phyloP scores from a whole-genome alignment of 1,140 invertebrate genomes.

The Calephelis nemesis region DNA sequence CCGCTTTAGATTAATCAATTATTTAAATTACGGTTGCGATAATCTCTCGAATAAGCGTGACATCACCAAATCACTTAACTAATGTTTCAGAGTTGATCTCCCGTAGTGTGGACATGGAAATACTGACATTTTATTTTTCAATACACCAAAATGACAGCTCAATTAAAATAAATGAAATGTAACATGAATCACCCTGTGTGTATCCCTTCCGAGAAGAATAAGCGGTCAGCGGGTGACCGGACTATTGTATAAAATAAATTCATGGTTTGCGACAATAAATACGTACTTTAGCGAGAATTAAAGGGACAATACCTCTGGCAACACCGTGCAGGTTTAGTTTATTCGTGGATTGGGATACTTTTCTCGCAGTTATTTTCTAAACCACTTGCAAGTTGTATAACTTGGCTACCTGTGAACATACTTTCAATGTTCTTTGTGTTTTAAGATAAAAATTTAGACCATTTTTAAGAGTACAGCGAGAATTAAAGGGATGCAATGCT shows the following conservation, averaged over 20 bases:
- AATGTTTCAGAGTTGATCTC: conserved; percentile 31
- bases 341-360: not conserved
- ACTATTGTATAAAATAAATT: conserved; percentile 33
- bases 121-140: conserved; percentile 44
- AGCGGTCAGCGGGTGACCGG: conserved; percentile 34
- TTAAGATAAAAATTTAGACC: no score
- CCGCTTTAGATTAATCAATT: conserved; percentile 35
- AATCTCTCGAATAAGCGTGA: conserved; percentile 36
- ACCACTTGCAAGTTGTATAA: no score
- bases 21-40: conserved; percentile 29
- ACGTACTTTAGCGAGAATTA: conserved; percentile 14
- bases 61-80: conserved; percentile 36
- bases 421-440: no score
- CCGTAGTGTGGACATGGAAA: conserved; percentile 37
- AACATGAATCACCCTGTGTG: conserved; percentile 46
- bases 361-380: not conserved
- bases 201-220: conserved; percentile 40
- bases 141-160: conserved; percentile 45
- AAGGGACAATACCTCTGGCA: conserved; percentile 1
- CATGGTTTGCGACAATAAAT: conserved; percentile 27
- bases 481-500: not conserved
- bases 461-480: no score
- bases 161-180: conserved; percentile 51
- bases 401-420: no score
- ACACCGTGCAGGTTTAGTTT: not conserved